Evolutionary conservation across 2,888 invertebrate species (phyloP).

Genomic region (Dichetophora obliterata): DNA sequence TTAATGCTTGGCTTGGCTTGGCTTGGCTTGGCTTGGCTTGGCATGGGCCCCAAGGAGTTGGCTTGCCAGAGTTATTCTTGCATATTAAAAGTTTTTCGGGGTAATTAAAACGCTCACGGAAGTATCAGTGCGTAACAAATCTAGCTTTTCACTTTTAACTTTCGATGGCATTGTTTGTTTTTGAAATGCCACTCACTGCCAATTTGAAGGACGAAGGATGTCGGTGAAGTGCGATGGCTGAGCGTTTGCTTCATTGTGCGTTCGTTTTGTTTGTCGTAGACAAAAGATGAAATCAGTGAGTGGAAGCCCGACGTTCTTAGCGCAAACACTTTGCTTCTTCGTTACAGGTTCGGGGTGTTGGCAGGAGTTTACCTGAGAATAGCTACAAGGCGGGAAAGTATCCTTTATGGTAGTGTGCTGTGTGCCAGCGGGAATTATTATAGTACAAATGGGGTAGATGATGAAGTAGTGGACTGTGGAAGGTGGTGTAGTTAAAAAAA

Average conservation of each 20-base stretch:
- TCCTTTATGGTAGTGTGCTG: neutral
- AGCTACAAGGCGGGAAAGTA: no score
- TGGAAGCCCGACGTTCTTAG: no score
- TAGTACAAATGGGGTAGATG: neutral
- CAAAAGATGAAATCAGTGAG: conserved; percentile 15
- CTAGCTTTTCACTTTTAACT: conserved; percentile 65
- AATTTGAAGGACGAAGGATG: conserved; percentile 3
- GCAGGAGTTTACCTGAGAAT: no score
- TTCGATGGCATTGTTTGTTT: conserved; percentile 48
- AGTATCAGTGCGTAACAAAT: conserved; percentile 66
- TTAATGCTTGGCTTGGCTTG: conserved; percentile 53
- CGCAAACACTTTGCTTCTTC: neutral
- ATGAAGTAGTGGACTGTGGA: neutral
- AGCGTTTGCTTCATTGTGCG: neutral
- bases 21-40: conserved; percentile 49
- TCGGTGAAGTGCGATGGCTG: neutral
- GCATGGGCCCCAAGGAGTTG: conserved; percentile 42
- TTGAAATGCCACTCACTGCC: conserved; percentile 27
- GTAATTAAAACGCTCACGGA: conserved; percentile 65
- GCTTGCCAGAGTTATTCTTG: conserved; percentile 44
- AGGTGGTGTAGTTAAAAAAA: neutral
- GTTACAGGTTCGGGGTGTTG: no score
- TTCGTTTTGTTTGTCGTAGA: neutral
- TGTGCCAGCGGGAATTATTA: neutral
- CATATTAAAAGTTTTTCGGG: conserved; percentile 56